Percentiles rank a stretch among this genome's conserved stretches.
phyloP scores from a whole-genome alignment of 2,797 vertebrate species.

The Trichosurus vulpecula region DNA sequence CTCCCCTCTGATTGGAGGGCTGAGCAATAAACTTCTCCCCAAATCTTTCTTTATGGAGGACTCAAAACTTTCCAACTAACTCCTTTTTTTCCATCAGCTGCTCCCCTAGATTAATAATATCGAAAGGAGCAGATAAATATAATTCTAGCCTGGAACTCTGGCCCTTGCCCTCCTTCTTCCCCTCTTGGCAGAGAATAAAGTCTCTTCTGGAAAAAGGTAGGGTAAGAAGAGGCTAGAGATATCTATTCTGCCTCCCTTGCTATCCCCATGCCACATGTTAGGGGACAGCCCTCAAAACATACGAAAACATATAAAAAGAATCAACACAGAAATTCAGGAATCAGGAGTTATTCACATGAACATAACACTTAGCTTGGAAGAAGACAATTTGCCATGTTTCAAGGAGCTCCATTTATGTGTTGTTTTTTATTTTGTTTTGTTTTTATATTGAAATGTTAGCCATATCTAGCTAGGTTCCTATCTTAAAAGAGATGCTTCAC shows the following conservation, averaged over 20 bases:
- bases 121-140: neutral
- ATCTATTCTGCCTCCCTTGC: neutral
- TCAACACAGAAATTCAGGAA: neutral
- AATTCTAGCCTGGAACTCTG: neutral
- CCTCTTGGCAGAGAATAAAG: too few species aligned
- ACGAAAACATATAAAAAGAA: neutral
- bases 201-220: neutral
- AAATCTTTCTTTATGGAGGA: neutral
- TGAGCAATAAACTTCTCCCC: neutral
- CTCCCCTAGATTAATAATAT: neutral
- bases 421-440: neutral
- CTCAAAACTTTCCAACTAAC: neutral
- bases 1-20: neutral
- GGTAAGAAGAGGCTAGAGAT: neutral
- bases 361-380: neutral
- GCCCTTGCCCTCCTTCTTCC: too few species aligned
- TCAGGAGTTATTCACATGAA: neutral
- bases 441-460: neutral
- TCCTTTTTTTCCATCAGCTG: neutral
- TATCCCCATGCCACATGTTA: neutral
- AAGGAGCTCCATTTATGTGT: neutral
- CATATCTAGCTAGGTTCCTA: neutral
- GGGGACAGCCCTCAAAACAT: too few species aligned
- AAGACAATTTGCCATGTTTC: neutral
- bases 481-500: neutral